These are phyloP conservation scores for Planococcus citri DNA, from an alignment of 1,140 invertebrate species.

Conservation along the genomic window DNA sequence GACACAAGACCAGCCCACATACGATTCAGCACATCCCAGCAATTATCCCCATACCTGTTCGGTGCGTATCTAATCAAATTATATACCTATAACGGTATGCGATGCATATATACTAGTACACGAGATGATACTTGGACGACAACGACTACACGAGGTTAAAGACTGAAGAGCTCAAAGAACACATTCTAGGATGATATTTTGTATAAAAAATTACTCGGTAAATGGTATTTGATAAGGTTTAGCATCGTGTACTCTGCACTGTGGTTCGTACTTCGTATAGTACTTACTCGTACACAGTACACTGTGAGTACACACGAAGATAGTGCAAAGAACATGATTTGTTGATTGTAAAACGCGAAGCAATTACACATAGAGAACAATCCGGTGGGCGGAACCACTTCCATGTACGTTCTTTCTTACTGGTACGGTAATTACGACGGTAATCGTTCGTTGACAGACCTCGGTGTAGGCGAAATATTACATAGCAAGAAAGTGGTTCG, in stretches of 20 bases:
- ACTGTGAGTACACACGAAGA: too few relatives aligned
- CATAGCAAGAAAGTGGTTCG: not conserved
- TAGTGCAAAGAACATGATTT: not conserved
- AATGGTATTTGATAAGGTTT: too few relatives aligned
- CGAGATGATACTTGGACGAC: too few relatives aligned
- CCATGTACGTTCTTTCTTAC: not conserved
- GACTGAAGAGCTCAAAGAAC: too few relatives aligned
- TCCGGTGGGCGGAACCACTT: conserved; percentile 4
- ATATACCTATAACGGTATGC: too few relatives aligned
- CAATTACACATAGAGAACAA: not conserved
- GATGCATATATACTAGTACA: too few relatives aligned
- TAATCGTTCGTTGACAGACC: not conserved
- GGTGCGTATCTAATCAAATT: not conserved
- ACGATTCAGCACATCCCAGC: not conserved
- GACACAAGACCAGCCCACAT: conserved; percentile 1
- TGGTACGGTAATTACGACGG: not conserved
- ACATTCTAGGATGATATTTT: too few relatives aligned
- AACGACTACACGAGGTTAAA: too few relatives aligned
- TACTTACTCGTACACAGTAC: too few relatives aligned
- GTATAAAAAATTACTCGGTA: too few relatives aligned
- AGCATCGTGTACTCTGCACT: too few relatives aligned
- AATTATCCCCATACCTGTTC: conserved; percentile 1
- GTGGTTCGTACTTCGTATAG: too few relatives aligned
- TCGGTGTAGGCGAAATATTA: not conserved
- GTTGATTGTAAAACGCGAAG: not conserved